Evolutionary conservation across 2,888 invertebrate genomes (phyloP).

Genomic region (Tuta absoluta): DNA sequence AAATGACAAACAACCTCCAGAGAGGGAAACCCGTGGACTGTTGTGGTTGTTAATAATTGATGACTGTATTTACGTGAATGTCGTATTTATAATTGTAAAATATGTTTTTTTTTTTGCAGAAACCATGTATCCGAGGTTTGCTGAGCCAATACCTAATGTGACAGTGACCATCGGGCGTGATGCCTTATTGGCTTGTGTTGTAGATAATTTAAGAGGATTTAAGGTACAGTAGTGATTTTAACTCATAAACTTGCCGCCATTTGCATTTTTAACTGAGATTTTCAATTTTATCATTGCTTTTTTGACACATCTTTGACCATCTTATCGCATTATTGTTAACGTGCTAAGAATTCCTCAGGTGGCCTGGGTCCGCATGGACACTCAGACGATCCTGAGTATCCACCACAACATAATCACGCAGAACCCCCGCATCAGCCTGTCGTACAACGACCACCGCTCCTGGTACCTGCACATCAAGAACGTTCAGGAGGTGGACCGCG

Average conservation of each 20-base stretch:
- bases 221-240: constrained; percentile 82
- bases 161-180: constrained; percentile 93
- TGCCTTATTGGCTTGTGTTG: constrained; percentile 92
- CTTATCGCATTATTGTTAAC: no score
- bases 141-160: constrained; percentile 94
- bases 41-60: no score
- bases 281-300: constrained; percentile 16
- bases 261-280: no score
- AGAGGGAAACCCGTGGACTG: no score
- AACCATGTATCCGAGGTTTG: constrained; percentile 89
- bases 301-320: no score
- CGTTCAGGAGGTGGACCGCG: constrained; percentile 92
- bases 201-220: constrained; percentile 92
- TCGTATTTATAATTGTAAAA: not conserved
- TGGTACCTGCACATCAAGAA: constrained; percentile 95
- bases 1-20: no score
- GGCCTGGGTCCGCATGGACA: constrained; percentile 96
- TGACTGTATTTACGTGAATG: no score
- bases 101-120: constrained; percentile 70
- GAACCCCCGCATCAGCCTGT: constrained; percentile 91
- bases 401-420: constrained; percentile 95
- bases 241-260: no score
- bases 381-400: constrained; percentile 95
- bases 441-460: constrained; percentile 94
- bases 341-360: constrained; percentile 81